phyloP scores from a whole-genome alignment of 2,888 invertebrate genomes.

The Nomada fucata region DNA sequence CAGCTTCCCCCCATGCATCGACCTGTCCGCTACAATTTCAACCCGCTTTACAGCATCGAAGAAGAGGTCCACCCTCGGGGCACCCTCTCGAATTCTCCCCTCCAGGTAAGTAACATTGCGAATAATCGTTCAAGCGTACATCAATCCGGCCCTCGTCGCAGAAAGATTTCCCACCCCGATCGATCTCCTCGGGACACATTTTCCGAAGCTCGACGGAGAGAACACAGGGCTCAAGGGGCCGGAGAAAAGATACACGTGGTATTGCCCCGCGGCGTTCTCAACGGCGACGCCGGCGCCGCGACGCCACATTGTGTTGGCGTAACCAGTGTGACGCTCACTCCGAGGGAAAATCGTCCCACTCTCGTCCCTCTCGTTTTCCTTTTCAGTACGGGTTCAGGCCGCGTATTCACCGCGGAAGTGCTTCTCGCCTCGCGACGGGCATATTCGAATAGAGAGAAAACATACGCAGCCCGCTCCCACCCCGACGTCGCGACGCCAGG shows the following conservation, averaged over 20 bases:
- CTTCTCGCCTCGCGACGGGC: conserved; percentile 26
- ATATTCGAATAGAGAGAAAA: conserved; percentile 14
- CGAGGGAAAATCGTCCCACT: conserved; percentile 62
- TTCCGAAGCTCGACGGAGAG: neutral
- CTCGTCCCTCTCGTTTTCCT: conserved; percentile 24
- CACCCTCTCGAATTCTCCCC: neutral
- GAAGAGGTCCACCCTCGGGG: neutral
- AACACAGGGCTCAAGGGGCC: neutral
- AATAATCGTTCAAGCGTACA: neutral
- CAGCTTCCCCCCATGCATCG: neutral
- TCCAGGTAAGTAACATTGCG: neutral
- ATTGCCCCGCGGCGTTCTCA: conserved; percentile 12
- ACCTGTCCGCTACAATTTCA: neutral
- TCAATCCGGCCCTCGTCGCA: neutral
- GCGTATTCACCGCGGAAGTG: conserved; percentile 28
- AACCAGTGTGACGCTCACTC: conserved; percentile 64
- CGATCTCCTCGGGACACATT: neutral
- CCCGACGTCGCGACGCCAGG: conserved; percentile 41
- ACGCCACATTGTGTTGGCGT: conserved; percentile 74
- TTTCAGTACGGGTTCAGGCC: conserved; percentile 12
- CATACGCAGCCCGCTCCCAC: conserved; percentile 1
- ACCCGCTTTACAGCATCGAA: neutral
- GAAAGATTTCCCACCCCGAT: neutral
- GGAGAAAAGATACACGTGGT: neutral
- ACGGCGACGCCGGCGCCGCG: conserved; percentile 62